Evolutionary conservation across 2,797 vertebrate species (phyloP), one percentile per base, ranked within the genome.

Genomic region (Ceyx erithaca): DNA sequence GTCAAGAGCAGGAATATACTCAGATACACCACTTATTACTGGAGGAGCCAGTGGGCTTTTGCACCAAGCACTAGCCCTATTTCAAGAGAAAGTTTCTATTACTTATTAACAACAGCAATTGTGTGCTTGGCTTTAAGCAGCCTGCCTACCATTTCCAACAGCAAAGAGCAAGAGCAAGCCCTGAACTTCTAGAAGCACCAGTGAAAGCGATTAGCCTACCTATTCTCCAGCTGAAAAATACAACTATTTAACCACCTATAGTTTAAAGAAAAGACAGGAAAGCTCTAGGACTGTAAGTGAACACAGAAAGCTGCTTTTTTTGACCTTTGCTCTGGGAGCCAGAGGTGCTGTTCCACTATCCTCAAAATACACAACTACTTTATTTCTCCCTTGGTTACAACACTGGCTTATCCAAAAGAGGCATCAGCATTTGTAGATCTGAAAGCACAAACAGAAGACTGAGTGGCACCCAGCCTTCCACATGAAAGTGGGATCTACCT

Each of bases 41-140:
- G 35, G 49, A 79, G 76, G 51, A 67, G 58, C 41, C 62, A 43
- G 35, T 18, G 28, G 15, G 17, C 31, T 40, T 89, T 35, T 68
- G 66, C 48, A 90, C 66, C 73, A 89, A n/a, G 23, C 7, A 9
- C 33, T 45, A 66, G 28, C 30, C 66, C 73, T 43, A 19, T 28
- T 63, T 80, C 61, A 46, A 73, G 61, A 90, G 71, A 80, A 80
- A 92, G 57, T 63, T 87, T 82, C 61, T 89, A 17, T 28, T 82
- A 70, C 37, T 82, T 73, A 84, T 22, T 86, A 86, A 80, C 26
- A 81, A 17, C 59, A 57, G 14, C 15, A 78, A 80, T 30, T 3
- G 2, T 28, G 14, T 41, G 28, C 31, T 68, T 35, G 26, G 46
- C 10, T 67, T 80, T 37, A 80, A 83, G 70, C 45, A 67, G 54